phyloP scores from a whole-genome alignment of 2,888 invertebrate genomes.

The Oscheius sp. region DNA sequence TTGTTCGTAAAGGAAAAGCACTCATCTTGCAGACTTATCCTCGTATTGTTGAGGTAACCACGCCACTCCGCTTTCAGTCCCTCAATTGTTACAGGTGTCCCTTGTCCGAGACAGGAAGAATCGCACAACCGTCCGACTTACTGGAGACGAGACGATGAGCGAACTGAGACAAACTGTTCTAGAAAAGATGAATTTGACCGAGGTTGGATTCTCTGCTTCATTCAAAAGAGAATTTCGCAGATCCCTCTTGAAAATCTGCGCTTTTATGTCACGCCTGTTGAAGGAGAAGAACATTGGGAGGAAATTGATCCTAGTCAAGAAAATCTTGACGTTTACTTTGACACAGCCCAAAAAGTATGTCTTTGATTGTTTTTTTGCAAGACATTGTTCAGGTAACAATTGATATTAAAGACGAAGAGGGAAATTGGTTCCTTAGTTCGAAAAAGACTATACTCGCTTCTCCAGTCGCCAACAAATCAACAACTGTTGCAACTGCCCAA shows the following conservation, averaged over 20 bases:
- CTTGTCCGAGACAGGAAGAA: conserved; percentile 44
- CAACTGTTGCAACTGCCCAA: too few species aligned
- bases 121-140: conserved; percentile 4
- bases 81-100: conserved; percentile 40
- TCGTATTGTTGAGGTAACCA: conserved; percentile 53
- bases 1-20: conserved; percentile 43
- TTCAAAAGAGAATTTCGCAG: too few species aligned
- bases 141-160: conserved; percentile 56
- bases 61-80: background rate
- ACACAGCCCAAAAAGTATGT: conserved; percentile 52
- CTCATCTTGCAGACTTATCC: conserved; percentile 63
- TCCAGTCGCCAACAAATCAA: background rate
- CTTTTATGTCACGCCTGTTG: conserved; percentile 52
- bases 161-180: conserved; percentile 46
- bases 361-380: background rate
- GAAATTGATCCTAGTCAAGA: conserved; percentile 44
- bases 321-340: conserved; percentile 51
- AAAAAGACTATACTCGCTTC: conserved; percentile 12
- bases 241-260: conserved; percentile 38
- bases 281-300: conserved; percentile 41
- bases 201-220: background rate
- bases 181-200: conserved; percentile 44
- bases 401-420: conserved; percentile 51
- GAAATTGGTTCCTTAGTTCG: conserved; percentile 44
- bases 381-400: conserved; percentile 44